phyloP scores from a whole-genome alignment of 2,113 vertebrate genomes.

The Bostrychus sinensis region DNA sequence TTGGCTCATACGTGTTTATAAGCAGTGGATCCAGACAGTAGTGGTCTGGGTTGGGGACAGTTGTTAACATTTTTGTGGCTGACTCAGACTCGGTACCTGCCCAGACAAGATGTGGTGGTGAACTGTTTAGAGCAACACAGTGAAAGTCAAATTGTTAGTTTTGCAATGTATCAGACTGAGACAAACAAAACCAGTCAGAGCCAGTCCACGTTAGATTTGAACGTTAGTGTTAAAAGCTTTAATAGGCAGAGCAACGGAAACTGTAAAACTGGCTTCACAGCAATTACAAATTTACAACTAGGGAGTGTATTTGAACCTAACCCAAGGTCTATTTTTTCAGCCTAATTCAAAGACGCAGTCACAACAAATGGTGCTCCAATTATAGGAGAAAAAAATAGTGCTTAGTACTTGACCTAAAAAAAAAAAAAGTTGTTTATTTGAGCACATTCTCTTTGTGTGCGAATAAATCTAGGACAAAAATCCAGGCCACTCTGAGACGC shows the following conservation, averaged over 20 bases:
- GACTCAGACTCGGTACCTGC: constrained; percentile 40
- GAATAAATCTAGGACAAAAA: constrained; percentile 74
- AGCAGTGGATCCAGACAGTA: neutral
- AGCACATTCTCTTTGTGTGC: constrained; percentile 32
- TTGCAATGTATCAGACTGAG: constrained; percentile 36
- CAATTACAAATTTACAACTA: constrained; percentile 25
- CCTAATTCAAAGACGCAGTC: neutral
- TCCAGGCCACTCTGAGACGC: constrained; percentile 64
- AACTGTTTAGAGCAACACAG: constrained; percentile 14
- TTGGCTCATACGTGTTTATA: constrained; percentile 3
- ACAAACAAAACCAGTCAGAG: constrained; percentile 44
- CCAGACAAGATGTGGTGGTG: constrained; percentile 44
- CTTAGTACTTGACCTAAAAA: constrained; percentile 30
- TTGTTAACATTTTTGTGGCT: constrained; percentile 15
- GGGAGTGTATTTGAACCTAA: neutral
- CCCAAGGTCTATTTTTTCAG: neutral
- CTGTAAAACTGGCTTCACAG: constrained; percentile 24
- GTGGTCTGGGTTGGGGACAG: neutral
- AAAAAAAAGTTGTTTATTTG: constrained; percentile 58
- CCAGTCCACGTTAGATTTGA: constrained; percentile 46
- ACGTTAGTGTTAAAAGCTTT: constrained; percentile 31
- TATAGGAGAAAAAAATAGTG: constrained; percentile 2
- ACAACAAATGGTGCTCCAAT: constrained; percentile 15
- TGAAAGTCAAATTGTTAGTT: constrained; percentile 60
- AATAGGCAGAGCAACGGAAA: constrained; percentile 16